Evolutionary conservation across 1,140 invertebrate species (phyloP).

Genomic region (Aporrectodea caliginosa): DNA sequence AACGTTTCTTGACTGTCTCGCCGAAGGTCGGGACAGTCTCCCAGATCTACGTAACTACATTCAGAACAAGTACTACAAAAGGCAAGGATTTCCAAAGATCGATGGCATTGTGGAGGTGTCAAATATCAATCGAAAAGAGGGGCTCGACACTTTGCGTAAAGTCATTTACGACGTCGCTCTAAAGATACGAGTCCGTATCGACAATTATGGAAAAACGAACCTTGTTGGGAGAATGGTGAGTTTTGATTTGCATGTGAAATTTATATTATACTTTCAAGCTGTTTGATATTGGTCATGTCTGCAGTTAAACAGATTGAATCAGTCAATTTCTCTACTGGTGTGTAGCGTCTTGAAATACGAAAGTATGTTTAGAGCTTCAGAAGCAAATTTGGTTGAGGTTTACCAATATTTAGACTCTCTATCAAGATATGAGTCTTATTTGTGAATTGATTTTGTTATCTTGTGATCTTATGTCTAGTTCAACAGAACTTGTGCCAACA

Average conservation of each 20-base stretch:
- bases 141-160: neutral
- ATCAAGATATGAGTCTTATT: no score
- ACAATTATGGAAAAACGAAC: neutral
- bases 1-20: slow-evolving; percentile 41
- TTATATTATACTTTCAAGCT: no score
- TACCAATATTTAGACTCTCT: no score
- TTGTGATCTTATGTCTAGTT: neutral
- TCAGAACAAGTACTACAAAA: neutral
- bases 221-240: neutral
- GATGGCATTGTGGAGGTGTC: neutral
- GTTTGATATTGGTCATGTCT: no score
- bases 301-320: no score
- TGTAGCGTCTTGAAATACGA: no score
- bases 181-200: neutral
- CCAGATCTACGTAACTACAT: slow-evolving; percentile 1
- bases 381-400: no score
- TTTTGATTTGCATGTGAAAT: no score
- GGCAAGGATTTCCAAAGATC: neutral
- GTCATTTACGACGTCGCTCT: neutral
- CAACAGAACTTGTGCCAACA: neutral
- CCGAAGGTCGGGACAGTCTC: slow-evolving; percentile 3
- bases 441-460: slow-evolving; percentile 3
- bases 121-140: neutral
- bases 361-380: no score
- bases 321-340: no score